These are phyloP conservation scores for Oligia fasciuncula DNA, from an alignment of 2,888 invertebrate species.

Conservation along the genomic window DNA sequence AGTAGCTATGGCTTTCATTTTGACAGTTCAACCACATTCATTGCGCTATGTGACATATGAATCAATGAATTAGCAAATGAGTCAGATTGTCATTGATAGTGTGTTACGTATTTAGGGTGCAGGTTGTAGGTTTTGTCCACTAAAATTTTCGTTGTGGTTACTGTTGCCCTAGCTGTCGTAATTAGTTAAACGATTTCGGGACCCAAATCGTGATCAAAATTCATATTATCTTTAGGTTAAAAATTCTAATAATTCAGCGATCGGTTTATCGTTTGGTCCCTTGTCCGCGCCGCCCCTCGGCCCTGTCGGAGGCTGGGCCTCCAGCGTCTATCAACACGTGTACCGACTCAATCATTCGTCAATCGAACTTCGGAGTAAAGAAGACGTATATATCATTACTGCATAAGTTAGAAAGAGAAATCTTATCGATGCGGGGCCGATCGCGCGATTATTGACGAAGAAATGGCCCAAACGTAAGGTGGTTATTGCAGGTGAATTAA, in stretches of 20 bases:
- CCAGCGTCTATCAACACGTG: conserved; percentile 80
- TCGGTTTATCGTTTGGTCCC: conserved; percentile 66
- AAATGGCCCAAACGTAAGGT: conserved; percentile 81
- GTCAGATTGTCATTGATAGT: too few relatives aligned
- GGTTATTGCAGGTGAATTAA: conserved; percentile 78
- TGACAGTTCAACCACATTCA: too few relatives aligned
- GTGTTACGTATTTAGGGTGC: too few relatives aligned
- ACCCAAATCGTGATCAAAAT: background rate
- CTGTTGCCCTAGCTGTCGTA: background rate
- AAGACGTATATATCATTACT: conserved; percentile 78
- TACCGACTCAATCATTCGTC: conserved; percentile 86
- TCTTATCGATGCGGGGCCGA: conserved; percentile 70
- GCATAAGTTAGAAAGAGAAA: conserved; percentile 77
- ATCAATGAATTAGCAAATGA: too few relatives aligned
- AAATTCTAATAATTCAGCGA: conserved; percentile 37
- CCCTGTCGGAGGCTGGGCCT: conserved; percentile 78
- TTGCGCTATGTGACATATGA: too few relatives aligned
- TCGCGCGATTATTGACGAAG: conserved; percentile 79
- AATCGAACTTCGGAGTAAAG: conserved; percentile 80
- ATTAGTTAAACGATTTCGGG: background rate
- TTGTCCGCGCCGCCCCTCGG: conserved; percentile 69
- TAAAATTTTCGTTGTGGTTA: background rate
- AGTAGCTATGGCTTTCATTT: too few relatives aligned
- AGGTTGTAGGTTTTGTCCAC: background rate
- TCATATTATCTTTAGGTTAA: conserved; percentile 16